Conservation (phyloP, 2,888 invertebrate species). For the Sinopyrophorus schimmeli region DNA sequence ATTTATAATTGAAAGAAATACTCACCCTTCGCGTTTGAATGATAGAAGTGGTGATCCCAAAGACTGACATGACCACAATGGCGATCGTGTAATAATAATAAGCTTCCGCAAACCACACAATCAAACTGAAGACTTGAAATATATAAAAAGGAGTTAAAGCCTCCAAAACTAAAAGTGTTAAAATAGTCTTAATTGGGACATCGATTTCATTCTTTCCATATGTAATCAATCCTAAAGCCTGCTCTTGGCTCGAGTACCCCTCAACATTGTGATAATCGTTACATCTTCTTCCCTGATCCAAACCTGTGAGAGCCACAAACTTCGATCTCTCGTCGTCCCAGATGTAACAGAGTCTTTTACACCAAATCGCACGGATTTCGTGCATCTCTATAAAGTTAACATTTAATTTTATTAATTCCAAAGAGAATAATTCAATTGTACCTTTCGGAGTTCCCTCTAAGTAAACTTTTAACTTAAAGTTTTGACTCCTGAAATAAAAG, state of each 20-base stretch:
- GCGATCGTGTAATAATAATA: slow-evolving; percentile 89
- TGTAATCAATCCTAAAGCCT: slow-evolving; percentile 70
- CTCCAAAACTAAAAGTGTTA: slow-evolving; percentile 75
- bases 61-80: slow-evolving; percentile 80
- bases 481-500: too few species aligned
- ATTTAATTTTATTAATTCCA: too few species aligned
- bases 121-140: slow-evolving; percentile 90
- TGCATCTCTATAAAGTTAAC: too few species aligned
- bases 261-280: slow-evolving; percentile 65
- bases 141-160: slow-evolving; percentile 95
- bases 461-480: too few species aligned
- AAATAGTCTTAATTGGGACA: slow-evolving; percentile 75
- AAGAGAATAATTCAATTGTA: too few species aligned
- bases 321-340: slow-evolving; percentile 73
- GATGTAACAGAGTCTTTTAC: slow-evolving; percentile 81
- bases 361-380: slow-evolving; percentile 65
- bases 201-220: slow-evolving; percentile 84
- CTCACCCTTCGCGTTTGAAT: slow-evolving; percentile 80
- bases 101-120: slow-evolving; percentile 84
- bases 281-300: slow-evolving; percentile 70
- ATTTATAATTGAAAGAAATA: slow-evolving; percentile 1
- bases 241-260: slow-evolving; percentile 62
- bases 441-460: too few species aligned
- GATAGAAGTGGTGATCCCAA: slow-evolving; percentile 81
- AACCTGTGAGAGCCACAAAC: slow-evolving; percentile 73